phyloP scores from a whole-genome alignment of 2,113 vertebrate species.

The Tupaia tana region DNA sequence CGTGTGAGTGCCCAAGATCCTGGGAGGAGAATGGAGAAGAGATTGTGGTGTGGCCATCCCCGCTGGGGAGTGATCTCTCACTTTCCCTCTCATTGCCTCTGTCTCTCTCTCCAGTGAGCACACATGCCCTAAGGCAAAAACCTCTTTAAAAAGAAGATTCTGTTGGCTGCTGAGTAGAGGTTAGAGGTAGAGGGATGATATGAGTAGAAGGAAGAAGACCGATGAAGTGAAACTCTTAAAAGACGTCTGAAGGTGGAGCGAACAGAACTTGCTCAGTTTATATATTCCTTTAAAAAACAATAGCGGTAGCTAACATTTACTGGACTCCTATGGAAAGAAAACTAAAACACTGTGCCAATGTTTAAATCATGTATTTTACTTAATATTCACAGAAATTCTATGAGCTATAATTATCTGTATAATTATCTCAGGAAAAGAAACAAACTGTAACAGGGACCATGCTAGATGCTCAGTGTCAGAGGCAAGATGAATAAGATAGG shows the following conservation, averaged over 20 bases:
- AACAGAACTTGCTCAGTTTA: background rate
- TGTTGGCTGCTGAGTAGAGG: background rate
- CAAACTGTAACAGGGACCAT: background rate
- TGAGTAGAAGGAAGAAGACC: background rate
- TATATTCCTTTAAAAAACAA: background rate
- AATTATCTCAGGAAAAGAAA: background rate
- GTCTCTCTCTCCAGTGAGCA: too few relatives aligned
- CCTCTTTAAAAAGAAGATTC: background rate
- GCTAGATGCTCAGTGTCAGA: background rate
- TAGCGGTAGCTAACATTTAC: background rate
- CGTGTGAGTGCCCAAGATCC: too few relatives aligned
- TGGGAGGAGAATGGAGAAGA: too few relatives aligned
- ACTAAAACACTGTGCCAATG: background rate
- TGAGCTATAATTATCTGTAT: background rate
- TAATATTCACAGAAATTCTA: background rate
- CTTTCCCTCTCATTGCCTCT: too few relatives aligned
- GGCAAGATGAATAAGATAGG: background rate
- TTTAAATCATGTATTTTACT: background rate
- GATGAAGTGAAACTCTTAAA: background rate
- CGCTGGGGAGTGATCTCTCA: too few relatives aligned
- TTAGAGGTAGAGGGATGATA: background rate
- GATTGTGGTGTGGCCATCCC: too few relatives aligned
- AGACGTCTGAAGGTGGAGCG: background rate
- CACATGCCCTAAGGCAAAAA: too few relatives aligned
- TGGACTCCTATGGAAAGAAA: background rate